Conservation (phyloP, 2,113 vertebrate genomes). For the Amblyornis subalaris region DNA sequence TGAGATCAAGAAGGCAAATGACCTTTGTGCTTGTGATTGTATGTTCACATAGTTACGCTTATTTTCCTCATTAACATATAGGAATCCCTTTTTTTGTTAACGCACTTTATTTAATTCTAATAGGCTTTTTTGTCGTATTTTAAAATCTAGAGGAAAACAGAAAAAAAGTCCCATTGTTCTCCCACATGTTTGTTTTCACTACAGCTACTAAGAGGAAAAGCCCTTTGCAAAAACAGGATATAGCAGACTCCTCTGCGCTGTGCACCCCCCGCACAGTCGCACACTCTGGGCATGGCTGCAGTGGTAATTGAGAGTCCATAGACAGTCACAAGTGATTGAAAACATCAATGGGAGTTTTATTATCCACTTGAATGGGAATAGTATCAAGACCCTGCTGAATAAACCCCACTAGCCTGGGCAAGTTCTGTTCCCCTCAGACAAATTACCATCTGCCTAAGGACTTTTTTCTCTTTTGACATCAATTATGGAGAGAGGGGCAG, state of each 20-base stretch:
- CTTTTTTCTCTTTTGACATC: not conserved
- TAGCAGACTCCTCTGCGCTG: not conserved
- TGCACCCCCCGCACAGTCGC: not conserved
- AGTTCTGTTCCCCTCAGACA: not conserved
- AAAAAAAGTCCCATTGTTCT: conserved; percentile 63
- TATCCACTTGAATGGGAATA: not conserved
- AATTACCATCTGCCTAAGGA: not conserved
- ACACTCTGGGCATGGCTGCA: not conserved
- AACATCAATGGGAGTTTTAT: not conserved
- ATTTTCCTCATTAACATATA: not conserved
- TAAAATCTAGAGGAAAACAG: conserved; percentile 27
- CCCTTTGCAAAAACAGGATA: conserved; percentile 64
- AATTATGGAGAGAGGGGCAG: not conserved
- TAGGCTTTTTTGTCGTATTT: not conserved
- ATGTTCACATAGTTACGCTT: not conserved
- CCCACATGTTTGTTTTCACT: conserved; percentile 59
- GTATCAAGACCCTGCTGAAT: not conserved
- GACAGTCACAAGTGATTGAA: not conserved
- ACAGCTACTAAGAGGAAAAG: conserved; percentile 60
- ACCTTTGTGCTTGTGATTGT: not conserved
- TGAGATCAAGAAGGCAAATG: not conserved
- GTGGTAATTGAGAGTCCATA: not conserved
- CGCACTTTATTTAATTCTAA: not conserved
- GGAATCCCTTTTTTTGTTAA: not conserved
- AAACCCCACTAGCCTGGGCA: not conserved